Evolutionary conservation across 2,797 vertebrate genomes (phyloP).

Genomic region (Anguilla marmorata): DNA sequence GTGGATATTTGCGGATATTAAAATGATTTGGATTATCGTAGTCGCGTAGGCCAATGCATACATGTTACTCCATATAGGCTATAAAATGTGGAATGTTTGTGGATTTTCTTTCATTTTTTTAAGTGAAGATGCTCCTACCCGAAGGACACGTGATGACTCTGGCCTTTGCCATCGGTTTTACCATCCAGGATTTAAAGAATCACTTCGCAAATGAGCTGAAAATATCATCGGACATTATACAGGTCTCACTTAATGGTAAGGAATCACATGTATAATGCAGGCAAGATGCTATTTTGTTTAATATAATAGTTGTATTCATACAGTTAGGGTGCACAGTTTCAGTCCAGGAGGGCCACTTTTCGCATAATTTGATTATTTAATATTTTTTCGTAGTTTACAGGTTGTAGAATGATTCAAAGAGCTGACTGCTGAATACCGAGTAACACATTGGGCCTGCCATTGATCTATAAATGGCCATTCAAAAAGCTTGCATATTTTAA

Average conservation of each 20-base stretch:
- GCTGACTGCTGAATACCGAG: not conserved
- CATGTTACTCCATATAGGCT: not conserved
- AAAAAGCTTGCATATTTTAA: too few species aligned
- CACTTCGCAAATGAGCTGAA: conserved; percentile 74
- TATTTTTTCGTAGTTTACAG: not conserved
- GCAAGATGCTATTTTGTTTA: not conserved
- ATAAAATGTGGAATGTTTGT: not conserved
- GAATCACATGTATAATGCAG: not conserved
- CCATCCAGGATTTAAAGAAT: conserved; percentile 71
- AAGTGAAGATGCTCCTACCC: conserved; percentile 82
- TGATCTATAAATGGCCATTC: too few species aligned
- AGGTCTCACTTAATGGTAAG: conserved; percentile 71
- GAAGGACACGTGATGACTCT: conserved; percentile 77
- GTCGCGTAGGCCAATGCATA: not conserved
- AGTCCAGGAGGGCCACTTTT: too few species aligned
- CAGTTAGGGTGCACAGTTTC: not conserved
- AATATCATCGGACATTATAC: conserved; percentile 71
- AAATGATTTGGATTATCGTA: not conserved
- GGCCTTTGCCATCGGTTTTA: conserved; percentile 72
- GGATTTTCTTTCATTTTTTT: conserved; percentile 26
- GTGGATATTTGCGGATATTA: not conserved
- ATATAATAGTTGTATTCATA: not conserved
- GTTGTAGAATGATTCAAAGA: not conserved
- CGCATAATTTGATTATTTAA: not conserved
- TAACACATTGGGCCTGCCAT: not conserved